phyloP scores from a whole-genome alignment of 2,113 vertebrate species.

The Ia io region DNA sequence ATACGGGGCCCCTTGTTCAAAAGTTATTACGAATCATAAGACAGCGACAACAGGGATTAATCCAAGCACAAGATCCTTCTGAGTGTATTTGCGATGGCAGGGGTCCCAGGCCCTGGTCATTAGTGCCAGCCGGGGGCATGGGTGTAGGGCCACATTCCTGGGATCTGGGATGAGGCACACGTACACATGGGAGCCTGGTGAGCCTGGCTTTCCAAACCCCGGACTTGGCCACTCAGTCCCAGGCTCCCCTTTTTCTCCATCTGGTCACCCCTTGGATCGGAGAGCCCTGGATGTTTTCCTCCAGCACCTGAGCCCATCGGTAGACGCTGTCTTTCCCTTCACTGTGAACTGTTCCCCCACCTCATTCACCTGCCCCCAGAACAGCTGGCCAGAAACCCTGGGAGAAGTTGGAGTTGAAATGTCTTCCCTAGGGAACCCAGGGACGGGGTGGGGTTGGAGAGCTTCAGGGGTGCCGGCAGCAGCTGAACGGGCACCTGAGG shows the following conservation, averaged over 20 bases:
- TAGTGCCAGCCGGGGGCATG: background rate
- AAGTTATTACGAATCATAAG: background rate
- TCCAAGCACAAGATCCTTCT: background rate
- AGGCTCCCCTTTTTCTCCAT: background rate
- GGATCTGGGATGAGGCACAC: background rate
- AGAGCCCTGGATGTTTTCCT: background rate
- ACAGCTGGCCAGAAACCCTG: background rate
- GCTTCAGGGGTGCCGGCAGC: background rate
- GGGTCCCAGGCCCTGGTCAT: too few relatives aligned
- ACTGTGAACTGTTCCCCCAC: background rate
- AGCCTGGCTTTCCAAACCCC: background rate
- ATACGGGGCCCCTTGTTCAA: background rate
- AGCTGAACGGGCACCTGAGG: background rate
- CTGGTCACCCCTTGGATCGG: background rate
- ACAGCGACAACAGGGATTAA: background rate
- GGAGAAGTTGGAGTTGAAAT: background rate
- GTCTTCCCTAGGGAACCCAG: rapidly evolving
- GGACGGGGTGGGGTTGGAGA: too few relatives aligned
- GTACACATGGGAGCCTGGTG: rapidly evolving
- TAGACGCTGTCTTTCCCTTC: background rate
- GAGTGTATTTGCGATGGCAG: background rate
- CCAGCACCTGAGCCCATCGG: background rate
- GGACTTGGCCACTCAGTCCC: background rate
- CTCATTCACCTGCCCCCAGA: background rate
- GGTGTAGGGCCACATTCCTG: background rate